These are phyloP conservation scores for Belonocnema kinseyi DNA, from an alignment of 1,140 invertebrate genomes.

Conservation along the genomic window DNA sequence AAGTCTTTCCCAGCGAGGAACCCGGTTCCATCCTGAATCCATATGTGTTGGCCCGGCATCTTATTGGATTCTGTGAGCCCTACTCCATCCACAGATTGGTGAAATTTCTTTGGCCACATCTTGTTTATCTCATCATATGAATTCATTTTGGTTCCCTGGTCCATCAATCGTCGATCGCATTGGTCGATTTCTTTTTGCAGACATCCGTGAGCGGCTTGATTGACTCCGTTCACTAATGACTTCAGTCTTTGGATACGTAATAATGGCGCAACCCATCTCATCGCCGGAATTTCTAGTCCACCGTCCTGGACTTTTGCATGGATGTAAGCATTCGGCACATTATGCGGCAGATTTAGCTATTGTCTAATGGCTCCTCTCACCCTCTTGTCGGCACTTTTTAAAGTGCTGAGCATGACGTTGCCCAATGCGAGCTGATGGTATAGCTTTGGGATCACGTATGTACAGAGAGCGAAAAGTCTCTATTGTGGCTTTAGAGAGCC, in stretches of 20 bases:
- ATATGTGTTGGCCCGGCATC: not conserved
- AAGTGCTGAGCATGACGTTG: not conserved
- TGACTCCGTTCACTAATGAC: not conserved
- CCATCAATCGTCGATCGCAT: not conserved
- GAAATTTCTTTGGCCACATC: not conserved
- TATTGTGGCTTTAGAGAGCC: constrained; percentile 45
- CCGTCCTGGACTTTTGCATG: constrained; percentile 34
- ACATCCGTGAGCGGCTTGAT: constrained; percentile 20
- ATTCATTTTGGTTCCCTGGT: constrained; percentile 17
- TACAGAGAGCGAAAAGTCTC: constrained; percentile 31
- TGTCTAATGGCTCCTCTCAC: not conserved
- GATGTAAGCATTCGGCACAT: constrained; percentile 35
- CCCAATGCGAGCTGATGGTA: constrained; percentile 30
- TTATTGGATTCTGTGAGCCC: not conserved
- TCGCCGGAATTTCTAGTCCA: constrained; percentile 27
- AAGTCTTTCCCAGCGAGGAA: constrained; percentile 47
- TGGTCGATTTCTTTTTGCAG: not conserved
- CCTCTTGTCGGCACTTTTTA: not conserved
- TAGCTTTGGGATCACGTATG: not conserved
- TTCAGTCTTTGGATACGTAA: not conserved
- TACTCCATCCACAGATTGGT: constrained; percentile 28
- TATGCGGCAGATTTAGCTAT: constrained; percentile 13
- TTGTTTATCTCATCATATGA: not conserved
- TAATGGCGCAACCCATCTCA: not conserved
- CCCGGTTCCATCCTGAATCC: constrained; percentile 3